Percentiles rank a stretch among this genome's conserved stretches.
Conservation (phyloP, 92 coral and sea anemone genomes). For the Anthopleura xanthogrammica region DNA sequence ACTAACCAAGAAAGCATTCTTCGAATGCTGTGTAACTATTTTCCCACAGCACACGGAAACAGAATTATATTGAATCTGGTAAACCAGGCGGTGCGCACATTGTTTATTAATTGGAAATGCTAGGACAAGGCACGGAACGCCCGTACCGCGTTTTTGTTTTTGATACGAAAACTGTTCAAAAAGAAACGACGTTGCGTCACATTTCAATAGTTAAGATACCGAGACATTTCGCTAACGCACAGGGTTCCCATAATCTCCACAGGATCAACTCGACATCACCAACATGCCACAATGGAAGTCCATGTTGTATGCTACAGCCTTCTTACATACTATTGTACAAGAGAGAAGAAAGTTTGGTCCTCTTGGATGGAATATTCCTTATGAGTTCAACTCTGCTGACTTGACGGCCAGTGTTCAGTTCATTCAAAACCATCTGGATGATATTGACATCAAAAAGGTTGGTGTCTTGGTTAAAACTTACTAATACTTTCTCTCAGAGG, state of each 20-base stretch:
- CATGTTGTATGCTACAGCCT: constrained; percentile 96
- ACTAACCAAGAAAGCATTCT: not conserved
- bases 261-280: constrained; percentile 99
- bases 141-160: too few species aligned
- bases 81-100: too few species aligned
- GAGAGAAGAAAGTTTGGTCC: constrained; percentile 99
- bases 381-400: constrained; percentile 99
- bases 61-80: too few species aligned
- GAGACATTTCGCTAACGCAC: not conserved
- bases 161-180: too few species aligned
- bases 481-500: too few species aligned
- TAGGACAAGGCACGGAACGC: too few species aligned
- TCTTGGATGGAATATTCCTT: constrained; percentile 98
- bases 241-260: not conserved
- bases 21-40: too few species aligned
- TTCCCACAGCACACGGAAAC: too few species aligned
- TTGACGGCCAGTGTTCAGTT: constrained; percentile 97
- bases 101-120: too few species aligned
- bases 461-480: not conserved
- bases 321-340: constrained; percentile 95
- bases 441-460: constrained; percentile 94
- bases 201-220: not conserved
- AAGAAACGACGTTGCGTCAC: not conserved
- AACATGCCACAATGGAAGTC: constrained; percentile 99
- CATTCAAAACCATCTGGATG: constrained; percentile 97